Evolutionary conservation across 2,888 invertebrate species (phyloP).

Genomic region (Tricholauxania praeusta): DNA sequence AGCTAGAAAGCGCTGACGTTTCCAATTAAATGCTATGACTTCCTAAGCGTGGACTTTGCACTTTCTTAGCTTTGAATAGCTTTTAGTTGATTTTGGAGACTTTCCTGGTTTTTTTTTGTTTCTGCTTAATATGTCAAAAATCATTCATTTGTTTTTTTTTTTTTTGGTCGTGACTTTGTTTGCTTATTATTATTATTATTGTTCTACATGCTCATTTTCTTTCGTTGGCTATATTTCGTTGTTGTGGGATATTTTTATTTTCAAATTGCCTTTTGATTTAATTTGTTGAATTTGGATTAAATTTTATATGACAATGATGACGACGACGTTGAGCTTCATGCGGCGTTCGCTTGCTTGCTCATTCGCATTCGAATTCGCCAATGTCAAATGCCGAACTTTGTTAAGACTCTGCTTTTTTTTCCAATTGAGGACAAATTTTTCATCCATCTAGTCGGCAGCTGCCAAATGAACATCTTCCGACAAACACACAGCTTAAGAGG

Average conservation of each 20-base stretch:
- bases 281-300: slow-evolving; percentile 14
- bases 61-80: no score
- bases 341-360: not conserved
- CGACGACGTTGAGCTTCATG: slow-evolving; percentile 4
- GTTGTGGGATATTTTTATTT: not conserved
- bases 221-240: slow-evolving; percentile 26
- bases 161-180: slow-evolving; percentile 9
- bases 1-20: no score
- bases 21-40: no score
- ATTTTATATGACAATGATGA: slow-evolving; percentile 27
- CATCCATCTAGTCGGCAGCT: slow-evolving; percentile 9
- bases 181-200: slow-evolving; percentile 10
- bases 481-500: slow-evolving; percentile 28
- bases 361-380: slow-evolving; percentile 1
- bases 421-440: slow-evolving; percentile 14
- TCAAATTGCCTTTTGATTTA: slow-evolving; percentile 12
- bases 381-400: slow-evolving; percentile 12
- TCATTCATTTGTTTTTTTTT: no score
- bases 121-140: no score
- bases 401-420: slow-evolving; percentile 2
- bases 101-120: no score
- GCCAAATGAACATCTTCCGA: no score
- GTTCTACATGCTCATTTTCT: slow-evolving; percentile 19
- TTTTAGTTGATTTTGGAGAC: no score
- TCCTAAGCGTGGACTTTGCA: no score